phyloP scores from a whole-genome alignment of 2,888 invertebrate genomes.

The Zele albiditarsus region DNA sequence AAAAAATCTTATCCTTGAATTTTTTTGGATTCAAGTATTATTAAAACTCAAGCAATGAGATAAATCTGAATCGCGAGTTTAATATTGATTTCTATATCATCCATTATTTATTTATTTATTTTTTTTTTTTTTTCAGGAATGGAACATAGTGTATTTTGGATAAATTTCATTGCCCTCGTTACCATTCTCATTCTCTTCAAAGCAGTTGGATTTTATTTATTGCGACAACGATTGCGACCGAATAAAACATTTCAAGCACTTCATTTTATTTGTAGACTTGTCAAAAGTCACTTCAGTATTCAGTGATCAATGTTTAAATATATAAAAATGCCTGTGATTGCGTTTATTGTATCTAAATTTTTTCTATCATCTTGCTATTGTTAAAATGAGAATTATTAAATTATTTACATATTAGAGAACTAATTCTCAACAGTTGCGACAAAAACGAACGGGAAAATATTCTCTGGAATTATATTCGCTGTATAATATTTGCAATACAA shows the following conservation, averaged over 20 bases:
- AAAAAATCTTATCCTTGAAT: no score
- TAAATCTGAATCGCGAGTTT: not conserved
- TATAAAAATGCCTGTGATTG: not conserved
- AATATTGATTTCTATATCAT: no score
- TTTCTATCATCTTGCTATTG: no score
- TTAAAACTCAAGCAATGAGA: not conserved
- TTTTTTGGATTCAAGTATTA: no score
- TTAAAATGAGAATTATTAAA: no score
- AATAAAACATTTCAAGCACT: slow-evolving; percentile 82
- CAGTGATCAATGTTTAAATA: slow-evolving; percentile 41
- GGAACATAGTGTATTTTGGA: slow-evolving; percentile 80
- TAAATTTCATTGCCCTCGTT: slow-evolving; percentile 79
- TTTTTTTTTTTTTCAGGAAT: slow-evolving; percentile 71
- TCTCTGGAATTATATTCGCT: no score
- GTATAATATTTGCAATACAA: no score
- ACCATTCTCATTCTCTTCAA: slow-evolving; percentile 79
- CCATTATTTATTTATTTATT: not conserved
- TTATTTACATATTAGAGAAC: no score
- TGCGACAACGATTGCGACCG: slow-evolving; percentile 82
- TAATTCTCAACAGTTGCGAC: no score
- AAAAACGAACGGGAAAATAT: no score
- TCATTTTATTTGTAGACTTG: slow-evolving; percentile 80
- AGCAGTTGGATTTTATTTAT: slow-evolving; percentile 80
- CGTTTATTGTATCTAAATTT: no score
- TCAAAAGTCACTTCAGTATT: slow-evolving; percentile 76